These are phyloP conservation scores for Apotomis capreana DNA, from an alignment of 2,888 invertebrate species.

Conservation along the genomic window DNA sequence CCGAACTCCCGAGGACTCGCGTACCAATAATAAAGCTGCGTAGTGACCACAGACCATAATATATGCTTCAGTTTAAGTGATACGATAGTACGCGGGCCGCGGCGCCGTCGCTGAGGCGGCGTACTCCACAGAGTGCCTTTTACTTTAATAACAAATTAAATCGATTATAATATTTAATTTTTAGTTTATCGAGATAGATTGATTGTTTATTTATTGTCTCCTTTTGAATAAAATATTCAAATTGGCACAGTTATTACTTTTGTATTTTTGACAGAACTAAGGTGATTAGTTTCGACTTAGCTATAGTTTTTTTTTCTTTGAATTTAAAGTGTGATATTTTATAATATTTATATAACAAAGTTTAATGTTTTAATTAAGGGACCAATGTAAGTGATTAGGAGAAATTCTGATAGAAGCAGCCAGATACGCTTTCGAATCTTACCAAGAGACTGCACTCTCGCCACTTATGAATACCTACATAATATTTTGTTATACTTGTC, in stretches of 20 bases:
- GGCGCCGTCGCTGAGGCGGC: constrained; percentile 58
- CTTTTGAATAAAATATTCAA: constrained; percentile 79
- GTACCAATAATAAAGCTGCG: constrained; percentile 61
- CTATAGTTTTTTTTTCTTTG: constrained; percentile 74
- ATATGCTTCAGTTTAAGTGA: constrained; percentile 61
- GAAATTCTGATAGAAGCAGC: constrained; percentile 77
- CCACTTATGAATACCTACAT: constrained; percentile 58
- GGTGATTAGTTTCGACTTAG: constrained; percentile 79
- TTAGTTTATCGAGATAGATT: constrained; percentile 81
- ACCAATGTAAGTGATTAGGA: constrained; percentile 82
- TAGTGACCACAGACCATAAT: constrained; percentile 58
- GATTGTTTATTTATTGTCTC: constrained; percentile 82
- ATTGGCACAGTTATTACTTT: constrained; percentile 81
- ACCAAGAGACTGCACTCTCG: constrained; percentile 73
- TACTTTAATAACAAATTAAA: constrained; percentile 76
- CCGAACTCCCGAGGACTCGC: constrained; percentile 69
- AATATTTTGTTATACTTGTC: constrained; percentile 63
- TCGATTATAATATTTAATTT: constrained; percentile 80
- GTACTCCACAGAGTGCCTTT: constrained; percentile 74
- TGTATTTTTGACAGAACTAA: constrained; percentile 80
- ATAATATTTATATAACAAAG: constrained; percentile 83
- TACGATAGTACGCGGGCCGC: constrained; percentile 45
- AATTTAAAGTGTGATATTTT: constrained; percentile 84
- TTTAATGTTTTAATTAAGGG: constrained; percentile 82
- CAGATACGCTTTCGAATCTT: constrained; percentile 67